These are phyloP conservation scores for Drosophila meridionalis DNA, from an alignment of 2,888 invertebrate species.

Conservation along the genomic window DNA sequence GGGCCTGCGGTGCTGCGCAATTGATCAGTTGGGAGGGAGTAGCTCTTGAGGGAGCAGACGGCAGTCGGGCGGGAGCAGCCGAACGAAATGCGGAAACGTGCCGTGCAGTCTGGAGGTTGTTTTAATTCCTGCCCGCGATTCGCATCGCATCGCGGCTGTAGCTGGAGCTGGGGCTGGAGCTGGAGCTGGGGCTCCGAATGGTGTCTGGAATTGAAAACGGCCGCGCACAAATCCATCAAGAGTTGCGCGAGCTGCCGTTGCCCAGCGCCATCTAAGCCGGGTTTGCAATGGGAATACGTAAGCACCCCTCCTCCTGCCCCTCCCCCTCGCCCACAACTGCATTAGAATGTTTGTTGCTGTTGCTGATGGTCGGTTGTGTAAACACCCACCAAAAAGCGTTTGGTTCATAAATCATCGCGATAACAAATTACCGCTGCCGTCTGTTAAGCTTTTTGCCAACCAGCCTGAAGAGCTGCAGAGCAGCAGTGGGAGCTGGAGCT, in stretches of 20 bases:
- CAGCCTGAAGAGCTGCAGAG: slow-evolving; percentile 11
- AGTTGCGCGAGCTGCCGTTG: slow-evolving; percentile 34
- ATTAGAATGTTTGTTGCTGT: slow-evolving; percentile 60
- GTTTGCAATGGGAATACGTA: slow-evolving; percentile 5
- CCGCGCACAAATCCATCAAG: slow-evolving; percentile 78
- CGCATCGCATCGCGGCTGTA: slow-evolving; percentile 45
- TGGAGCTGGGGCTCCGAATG: slow-evolving; percentile 25
- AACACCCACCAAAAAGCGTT: slow-evolving; percentile 77
- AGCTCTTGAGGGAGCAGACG: neutral
- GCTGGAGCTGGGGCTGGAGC: slow-evolving; percentile 8
- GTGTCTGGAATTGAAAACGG: slow-evolving; percentile 44
- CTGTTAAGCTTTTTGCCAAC: slow-evolving; percentile 28
- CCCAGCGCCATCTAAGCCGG: slow-evolving; percentile 69
- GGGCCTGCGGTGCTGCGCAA: slow-evolving; percentile 62
- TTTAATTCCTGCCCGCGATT: slow-evolving; percentile 62
- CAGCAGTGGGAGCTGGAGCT: slow-evolving; percentile 11
- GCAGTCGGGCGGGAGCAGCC: slow-evolving; percentile 6
- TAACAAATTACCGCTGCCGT: slow-evolving; percentile 84
- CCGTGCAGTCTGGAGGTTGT: slow-evolving; percentile 50
- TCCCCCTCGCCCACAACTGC: slow-evolving; percentile 20
- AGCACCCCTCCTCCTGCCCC: neutral
- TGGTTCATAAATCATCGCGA: slow-evolving; percentile 84
- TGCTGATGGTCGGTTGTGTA: slow-evolving; percentile 59
- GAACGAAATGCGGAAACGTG: slow-evolving; percentile 77
- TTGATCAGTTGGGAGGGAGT: slow-evolving; percentile 47